Evolutionary conservation across 2,797 vertebrate species (phyloP).

Genomic region (Sebastes vulpes): DNA sequence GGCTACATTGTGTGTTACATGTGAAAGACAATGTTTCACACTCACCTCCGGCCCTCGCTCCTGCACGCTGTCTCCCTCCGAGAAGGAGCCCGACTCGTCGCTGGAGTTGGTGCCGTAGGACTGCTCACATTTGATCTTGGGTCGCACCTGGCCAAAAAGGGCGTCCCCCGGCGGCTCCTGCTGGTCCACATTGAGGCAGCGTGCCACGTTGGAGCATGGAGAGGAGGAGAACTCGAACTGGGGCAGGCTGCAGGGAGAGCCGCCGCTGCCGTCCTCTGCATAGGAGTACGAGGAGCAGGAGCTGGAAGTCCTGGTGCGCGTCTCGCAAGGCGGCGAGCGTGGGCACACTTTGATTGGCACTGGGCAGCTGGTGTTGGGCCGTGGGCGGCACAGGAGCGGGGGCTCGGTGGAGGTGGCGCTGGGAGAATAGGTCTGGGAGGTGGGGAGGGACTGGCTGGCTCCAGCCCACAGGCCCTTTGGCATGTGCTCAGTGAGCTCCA

Average conservation of each 20-base stretch:
- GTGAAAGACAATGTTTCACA: constrained; percentile 36
- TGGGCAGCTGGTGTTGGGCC: constrained; percentile 98
- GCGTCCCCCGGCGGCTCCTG: constrained; percentile 90
- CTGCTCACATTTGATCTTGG: constrained; percentile 99
- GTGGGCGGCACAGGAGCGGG: constrained; percentile 89
- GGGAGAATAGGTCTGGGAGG: constrained; percentile 92
- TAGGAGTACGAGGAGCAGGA: constrained; percentile 99
- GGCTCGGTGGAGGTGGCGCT: constrained; percentile 89
- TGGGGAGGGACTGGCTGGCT: constrained; percentile 93
- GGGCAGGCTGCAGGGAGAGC: constrained; percentile 97
- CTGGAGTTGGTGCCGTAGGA: constrained; percentile 99
- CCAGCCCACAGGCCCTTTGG: constrained; percentile 95
- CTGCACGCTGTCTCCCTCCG: constrained; percentile 98
- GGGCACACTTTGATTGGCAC: constrained; percentile 99
- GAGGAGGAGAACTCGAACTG: constrained; percentile 99
- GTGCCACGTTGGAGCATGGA: constrained; percentile 94
- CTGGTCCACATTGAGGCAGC: constrained; percentile 92
- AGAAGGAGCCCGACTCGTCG: constrained; percentile 98
- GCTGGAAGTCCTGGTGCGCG: constrained; percentile 97
- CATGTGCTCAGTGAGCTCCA: constrained; percentile 93
- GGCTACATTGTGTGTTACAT: constrained; percentile 31
- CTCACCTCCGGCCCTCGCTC: constrained; percentile 97
- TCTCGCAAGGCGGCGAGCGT: constrained; percentile 95
- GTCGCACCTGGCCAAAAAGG: constrained; percentile 91
- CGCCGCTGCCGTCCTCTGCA: constrained; percentile 96